A percentile compares a stretch with the other conserved stretches of the same genome.
These are phyloP conservation scores for Parauchenoglanis ngamensis DNA, from an alignment of 2,797 vertebrate species.

Conservation along the genomic window DNA sequence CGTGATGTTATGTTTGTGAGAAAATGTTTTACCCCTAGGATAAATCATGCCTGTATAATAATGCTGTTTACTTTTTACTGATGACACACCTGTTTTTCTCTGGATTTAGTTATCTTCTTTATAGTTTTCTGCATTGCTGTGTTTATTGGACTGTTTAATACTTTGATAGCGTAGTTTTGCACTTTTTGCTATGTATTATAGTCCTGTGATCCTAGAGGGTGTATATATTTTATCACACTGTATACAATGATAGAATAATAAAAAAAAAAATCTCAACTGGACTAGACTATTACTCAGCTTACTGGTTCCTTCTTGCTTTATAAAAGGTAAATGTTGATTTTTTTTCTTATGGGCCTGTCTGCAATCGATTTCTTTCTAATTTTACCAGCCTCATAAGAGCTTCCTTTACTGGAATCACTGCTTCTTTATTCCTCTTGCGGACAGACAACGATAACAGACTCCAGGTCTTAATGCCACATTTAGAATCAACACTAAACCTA, in stretches of 20 bases:
- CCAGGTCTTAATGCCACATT: constrained; percentile 4
- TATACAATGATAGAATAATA: not conserved
- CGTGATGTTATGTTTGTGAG: not conserved
- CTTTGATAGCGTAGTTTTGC: not conserved
- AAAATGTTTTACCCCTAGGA: not conserved
- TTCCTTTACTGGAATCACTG: constrained; percentile 7
- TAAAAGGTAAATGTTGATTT: not conserved
- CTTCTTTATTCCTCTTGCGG: not conserved
- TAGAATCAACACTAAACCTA: constrained; percentile 7
- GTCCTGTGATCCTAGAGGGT: not conserved
- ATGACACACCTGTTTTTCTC: not conserved
- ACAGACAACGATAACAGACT: not conserved
- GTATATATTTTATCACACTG: not conserved
- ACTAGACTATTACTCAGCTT: constrained; percentile 12
- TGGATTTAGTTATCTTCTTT: not conserved
- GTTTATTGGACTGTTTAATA: not conserved
- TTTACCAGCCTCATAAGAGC: not conserved
- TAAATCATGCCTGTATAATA: not conserved
- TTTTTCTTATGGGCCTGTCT: not conserved
- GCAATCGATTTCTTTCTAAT: constrained; percentile 18
- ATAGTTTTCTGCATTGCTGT: not conserved
- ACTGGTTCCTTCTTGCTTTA: too few relatives aligned
- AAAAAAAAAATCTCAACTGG: not conserved
- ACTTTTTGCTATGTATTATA: not conserved
- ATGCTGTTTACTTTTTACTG: not conserved